Evolutionary conservation across 2,113 vertebrate genomes (phyloP).

Genomic region (Ptilonorhynchus violaceus): DNA sequence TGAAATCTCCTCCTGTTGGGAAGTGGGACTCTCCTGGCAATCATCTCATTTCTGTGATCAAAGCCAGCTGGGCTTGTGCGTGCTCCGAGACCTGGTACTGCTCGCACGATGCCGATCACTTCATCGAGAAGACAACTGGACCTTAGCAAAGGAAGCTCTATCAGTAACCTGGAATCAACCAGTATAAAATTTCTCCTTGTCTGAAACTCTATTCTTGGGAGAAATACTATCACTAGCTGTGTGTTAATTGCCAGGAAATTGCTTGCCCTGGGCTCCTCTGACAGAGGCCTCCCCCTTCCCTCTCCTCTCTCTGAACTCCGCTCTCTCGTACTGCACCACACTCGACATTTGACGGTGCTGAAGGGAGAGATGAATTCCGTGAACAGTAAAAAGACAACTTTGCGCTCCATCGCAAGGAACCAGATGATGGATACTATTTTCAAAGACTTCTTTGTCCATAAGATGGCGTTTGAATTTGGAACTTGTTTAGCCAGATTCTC

Average conservation of each 20-base stretch:
- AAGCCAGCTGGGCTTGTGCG: not conserved
- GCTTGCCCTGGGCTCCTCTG: constrained; percentile 6
- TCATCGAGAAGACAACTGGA: not conserved
- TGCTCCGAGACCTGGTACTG: rapidly evolving
- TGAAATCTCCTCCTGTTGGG: not conserved
- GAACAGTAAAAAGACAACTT: constrained; percentile 62
- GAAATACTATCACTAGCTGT: constrained; percentile 53
- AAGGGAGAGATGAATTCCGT: constrained; percentile 47
- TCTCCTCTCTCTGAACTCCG: not conserved
- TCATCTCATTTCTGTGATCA: not conserved
- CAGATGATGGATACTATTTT: constrained; percentile 68
- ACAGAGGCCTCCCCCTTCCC: not conserved
- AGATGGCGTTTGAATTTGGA: constrained; percentile 76
- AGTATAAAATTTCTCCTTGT: not conserved
- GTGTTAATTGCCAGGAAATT: constrained; percentile 65
- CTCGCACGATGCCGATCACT: rapidly evolving
- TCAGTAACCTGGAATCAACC: not conserved
- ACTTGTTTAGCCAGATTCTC: constrained; percentile 79
- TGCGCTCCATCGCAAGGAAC: constrained; percentile 63
- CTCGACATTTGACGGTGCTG: not conserved
- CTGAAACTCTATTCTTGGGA: constrained; percentile 19
- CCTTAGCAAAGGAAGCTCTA: not conserved
- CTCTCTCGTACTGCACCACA: not conserved
- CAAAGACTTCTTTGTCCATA: constrained; percentile 79
- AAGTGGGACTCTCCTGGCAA: constrained; percentile 33